Conservation (phyloP, 2,113 vertebrate species). For the Micromys minutus region DNA sequence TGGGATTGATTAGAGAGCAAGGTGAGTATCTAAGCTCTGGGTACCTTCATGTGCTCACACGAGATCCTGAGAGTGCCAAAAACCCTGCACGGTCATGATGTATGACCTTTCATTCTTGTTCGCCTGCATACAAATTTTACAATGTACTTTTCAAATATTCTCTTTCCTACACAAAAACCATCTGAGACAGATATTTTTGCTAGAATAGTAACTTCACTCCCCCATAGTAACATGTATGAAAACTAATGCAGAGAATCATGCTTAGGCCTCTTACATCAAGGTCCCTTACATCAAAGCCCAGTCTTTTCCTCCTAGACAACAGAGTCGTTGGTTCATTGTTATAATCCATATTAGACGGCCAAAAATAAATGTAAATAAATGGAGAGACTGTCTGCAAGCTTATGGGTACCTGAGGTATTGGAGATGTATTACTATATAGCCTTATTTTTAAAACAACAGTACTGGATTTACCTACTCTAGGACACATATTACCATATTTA, state of each 20-base stretch:
- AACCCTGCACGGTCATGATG: not conserved
- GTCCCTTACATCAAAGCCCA: not conserved
- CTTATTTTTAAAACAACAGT: not conserved
- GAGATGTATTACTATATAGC: not conserved
- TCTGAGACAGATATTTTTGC: not conserved
- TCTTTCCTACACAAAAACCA: not conserved
- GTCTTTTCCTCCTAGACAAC: not conserved
- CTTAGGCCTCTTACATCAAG: conserved; percentile 10
- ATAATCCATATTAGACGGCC: not conserved
- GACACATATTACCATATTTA: conserved; percentile 8
- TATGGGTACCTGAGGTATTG: not conserved
- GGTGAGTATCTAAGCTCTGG: not conserved
- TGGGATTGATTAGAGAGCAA: not conserved
- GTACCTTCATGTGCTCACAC: not conserved
- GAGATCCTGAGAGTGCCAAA: not conserved
- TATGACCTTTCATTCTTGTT: not conserved
- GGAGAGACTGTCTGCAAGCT: conserved; percentile 24
- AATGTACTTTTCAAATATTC: not conserved
- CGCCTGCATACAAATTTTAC: not conserved
- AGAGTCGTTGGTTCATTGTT: not conserved
- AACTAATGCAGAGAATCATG: not conserved
- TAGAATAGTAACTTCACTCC: not conserved
- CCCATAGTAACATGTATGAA: not conserved
- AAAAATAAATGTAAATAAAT: not conserved
- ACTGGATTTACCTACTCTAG: not conserved